Evolutionary conservation across 2,113 vertebrate genomes (phyloP), one percentile per base, ranked within the genome.

Genomic region (Sminthopsis crassicaudata): DNA sequence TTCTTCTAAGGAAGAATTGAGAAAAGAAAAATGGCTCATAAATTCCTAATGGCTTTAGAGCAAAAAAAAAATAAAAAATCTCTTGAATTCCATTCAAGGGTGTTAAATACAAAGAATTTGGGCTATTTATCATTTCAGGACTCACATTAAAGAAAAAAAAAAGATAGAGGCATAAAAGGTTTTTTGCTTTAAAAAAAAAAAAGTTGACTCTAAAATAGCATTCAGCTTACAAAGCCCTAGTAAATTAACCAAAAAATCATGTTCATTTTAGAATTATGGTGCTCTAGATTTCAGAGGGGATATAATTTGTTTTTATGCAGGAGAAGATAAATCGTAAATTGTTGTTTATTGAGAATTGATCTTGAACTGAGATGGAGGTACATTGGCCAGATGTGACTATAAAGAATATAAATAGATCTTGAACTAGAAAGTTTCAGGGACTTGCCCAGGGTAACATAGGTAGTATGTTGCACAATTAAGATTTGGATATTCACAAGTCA

Each of bases 11-110:
- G n/a, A 92, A 95, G 67, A 91, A 60, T 91, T 92, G 48, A 95
- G 30, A 92, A 91, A 94, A 96, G 91, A 95, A 96, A 96, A 97
- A 96, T 94, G 92, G 91, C 94, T 94, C 94, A 95, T 96, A 95
- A 97, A 97, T 97, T 97, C 48, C 88, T 94, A 96, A 96, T 90
- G 46, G 26, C 55, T 53, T 94, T 52, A 93, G 94, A 96, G 14
- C 24, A 27, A 26, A 22, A 92, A 93, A 51, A 26, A 22, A 92
- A 93, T 10, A 51, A 51, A 51, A 52, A 84, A 93, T 90, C 27
- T 88, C 67, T 96, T 94, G 27, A 96, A 91, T 96, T 94, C 46
- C 89, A 96, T 94, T 96, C 91, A 92, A n/a, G 92, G 26, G 90
- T 94, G 90, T 96, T 98, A 95, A 94, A 92, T 94, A 94, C 93